Base-by-base conservation (phyloP, 23 tunicate species). In the Phallusia fumigata region DNA sequence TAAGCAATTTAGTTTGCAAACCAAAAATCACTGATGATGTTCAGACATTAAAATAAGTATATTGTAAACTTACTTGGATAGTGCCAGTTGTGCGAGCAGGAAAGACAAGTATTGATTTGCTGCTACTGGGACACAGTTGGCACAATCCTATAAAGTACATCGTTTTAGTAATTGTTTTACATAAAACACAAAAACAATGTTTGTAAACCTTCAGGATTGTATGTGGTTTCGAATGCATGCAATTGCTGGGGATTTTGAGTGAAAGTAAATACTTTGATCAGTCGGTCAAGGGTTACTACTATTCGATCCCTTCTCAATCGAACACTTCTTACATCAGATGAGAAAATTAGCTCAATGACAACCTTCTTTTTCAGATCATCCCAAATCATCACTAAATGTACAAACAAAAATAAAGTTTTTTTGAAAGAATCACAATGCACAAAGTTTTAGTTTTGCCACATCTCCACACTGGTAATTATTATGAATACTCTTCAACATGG, bases 241-340 rank as follows among this genome's bases (percentile, higher is more conserved):
- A 89, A 49, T 45, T 81, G 88, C 64, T 95, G 98, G 50, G 98
- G 98, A 40, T 75, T 80, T 83, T 86, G 98, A 0, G 98, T 95
- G 84, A 95, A 95, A 21, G 98, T 95, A 58, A 95, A 95, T 35
- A 95, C 98, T 79, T 89, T 95, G 50, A 95, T 86, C n/a, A 95
- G 47, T 32, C 88, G 65, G 76, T 89, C 95, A 24, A 95, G 80
- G n/a, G 91, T 95, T 1, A 95, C 98, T 3, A 95, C 95, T 26
- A 95, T 95, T 52, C 98, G 52, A 52, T 95, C 98, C 8, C 98
- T 69, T n/a, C 95, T 85, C 19, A 95, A 86, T 31, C 95, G 80
- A 19, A 95, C 98, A 36, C 85, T 50, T 5, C 95, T 78, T 15
- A 95, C 98, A 79, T 95, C 98, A 24, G 98, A 95, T 31, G 98